Evolutionary conservation across 2,888 invertebrate species (phyloP), one percentile per base, ranked within the genome.

Genomic region (Synanthedon tipuliformis): DNA sequence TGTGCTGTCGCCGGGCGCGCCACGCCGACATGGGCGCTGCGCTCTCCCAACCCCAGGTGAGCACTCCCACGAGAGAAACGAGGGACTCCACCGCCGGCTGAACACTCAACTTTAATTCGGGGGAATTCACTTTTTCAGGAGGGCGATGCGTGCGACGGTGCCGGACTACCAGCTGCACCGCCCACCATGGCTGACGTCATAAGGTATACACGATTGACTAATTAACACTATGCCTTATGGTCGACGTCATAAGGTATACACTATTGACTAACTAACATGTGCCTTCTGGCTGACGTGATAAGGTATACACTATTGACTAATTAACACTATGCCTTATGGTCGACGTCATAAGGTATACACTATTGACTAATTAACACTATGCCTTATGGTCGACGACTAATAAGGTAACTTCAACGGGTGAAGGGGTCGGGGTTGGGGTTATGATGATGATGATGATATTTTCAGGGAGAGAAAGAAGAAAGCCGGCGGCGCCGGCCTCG

Each of bases 161-260:
- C 68, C 56, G 82, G 70, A 55, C 66, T 69, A 68, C 75, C 77
- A 62, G 76, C 71, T 66, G 78, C 81, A 66, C 84, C 86, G 61
- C 81, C 87, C 68, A 88, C 88, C 55, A 88, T 88, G 88, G 88
- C 88, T 49, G 88, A 88, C 61, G 87, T 88, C 59, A 87, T 88
- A 69, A 71, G 87, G 86, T 86, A 34, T 8, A 7, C 7, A 34
- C 4, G 2, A 23, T 23, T 23, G 4, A 23, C 23, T 23, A 41
- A 41, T 5, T 23, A 41, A 41, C 13, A 4, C n/a, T 41, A 5
- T 41, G 12, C 41, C 41, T 13, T 45, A 45, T 13, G 45, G 8
- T 12, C 3, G 1, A 3, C 16, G 3, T 18, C 18, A 18, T 18
- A 18, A 3, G 18, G 3, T 18, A 18, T 18, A 18, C 16, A 16